Base-by-base conservation (phyloP, 53 echinoderm and acorn worm species). In the Mesocentrotus franciscanus region DNA sequence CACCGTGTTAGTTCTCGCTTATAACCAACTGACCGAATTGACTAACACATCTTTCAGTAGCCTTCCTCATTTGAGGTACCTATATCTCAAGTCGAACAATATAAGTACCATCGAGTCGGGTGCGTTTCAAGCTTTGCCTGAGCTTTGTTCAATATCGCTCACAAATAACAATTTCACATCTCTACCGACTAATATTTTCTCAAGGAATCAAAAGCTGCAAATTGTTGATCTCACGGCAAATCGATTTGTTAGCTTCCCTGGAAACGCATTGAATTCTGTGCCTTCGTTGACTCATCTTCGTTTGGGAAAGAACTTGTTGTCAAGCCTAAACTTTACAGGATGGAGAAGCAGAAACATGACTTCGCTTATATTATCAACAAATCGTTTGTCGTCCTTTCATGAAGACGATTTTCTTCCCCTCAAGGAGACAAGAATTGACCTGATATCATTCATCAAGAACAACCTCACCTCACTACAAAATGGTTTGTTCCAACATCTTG, bases 351-450 rank as follows among this genome's bases (percentile, higher is more conserved):
- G 27, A 56, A 92, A 92, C 17, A 26, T 92, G 27, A 35, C 74
- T 20, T 72, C 2, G 24, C 56, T 92, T 20, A 0, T 1, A 24
- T 15, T 92, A 1, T 26, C 55, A 20, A 32, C 0, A 9, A 72
- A 71, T 30, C 60, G 83, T 3, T 14, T 93, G 9, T 78, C 93
- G 11, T 59, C 15, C 33, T 27, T 93, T 60, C 15, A 29, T 15
- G 79, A 93, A 78, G 36, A 58, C 8, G 60, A 58, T 8, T 93
- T 93, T 35, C 61, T 76, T 33, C 93, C 93, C 16, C 81, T 93
- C n/a, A 29, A 59, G 29, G 61, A 93, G 16, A 36, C 76, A 35
- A 79, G 20, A 27, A 93, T 93, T 33, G 60, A 59, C 27, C 16
- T 20, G 18, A 60, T 93, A 10, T 1, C 61, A 29, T 33, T 93